These are phyloP conservation scores for Nothura maculosa DNA, from an alignment of 2,797 vertebrate genomes.

Conservation along the genomic window DNA sequence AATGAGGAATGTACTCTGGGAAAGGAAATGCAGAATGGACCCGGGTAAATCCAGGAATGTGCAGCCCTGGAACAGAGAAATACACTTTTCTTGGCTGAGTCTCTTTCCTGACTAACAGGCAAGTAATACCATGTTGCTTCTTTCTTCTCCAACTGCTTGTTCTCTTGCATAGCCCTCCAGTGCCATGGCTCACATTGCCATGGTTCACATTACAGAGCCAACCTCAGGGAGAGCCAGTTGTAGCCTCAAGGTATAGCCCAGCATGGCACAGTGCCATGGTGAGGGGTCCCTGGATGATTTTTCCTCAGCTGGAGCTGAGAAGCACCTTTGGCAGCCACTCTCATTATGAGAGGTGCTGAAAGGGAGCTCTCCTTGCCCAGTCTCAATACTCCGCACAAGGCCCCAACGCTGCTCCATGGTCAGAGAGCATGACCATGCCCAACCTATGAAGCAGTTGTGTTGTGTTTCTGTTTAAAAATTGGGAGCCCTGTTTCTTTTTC, in stretches of 20 bases:
- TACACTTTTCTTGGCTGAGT: not conserved
- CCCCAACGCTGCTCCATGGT: not conserved
- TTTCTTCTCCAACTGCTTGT: not conserved
- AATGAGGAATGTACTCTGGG: not conserved
- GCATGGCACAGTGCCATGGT: too few species aligned
- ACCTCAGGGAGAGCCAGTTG: not conserved
- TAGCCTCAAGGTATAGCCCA: not conserved
- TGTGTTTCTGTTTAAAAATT: not conserved
- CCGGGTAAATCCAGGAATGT: not conserved
- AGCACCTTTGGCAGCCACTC: not conserved
- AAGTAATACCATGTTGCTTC: not conserved
- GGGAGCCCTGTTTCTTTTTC: not conserved
- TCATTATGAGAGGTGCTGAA: too few species aligned
- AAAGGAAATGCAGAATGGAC: not conserved
- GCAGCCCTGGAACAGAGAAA: not conserved
- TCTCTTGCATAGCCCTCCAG: not conserved
- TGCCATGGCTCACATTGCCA: fast-evolving
- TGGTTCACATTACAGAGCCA: fast-evolving
- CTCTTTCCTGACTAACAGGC: not conserved
- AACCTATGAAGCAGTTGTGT: not conserved
- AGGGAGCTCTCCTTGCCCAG: not conserved
- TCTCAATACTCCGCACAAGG: not conserved
- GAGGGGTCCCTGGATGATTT: not conserved
- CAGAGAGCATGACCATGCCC: not conserved
- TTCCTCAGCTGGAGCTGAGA: not conserved